These are phyloP conservation scores for Corydoras maculifer DNA, from an alignment of 2,113 vertebrate species.

Conservation along the genomic window DNA sequence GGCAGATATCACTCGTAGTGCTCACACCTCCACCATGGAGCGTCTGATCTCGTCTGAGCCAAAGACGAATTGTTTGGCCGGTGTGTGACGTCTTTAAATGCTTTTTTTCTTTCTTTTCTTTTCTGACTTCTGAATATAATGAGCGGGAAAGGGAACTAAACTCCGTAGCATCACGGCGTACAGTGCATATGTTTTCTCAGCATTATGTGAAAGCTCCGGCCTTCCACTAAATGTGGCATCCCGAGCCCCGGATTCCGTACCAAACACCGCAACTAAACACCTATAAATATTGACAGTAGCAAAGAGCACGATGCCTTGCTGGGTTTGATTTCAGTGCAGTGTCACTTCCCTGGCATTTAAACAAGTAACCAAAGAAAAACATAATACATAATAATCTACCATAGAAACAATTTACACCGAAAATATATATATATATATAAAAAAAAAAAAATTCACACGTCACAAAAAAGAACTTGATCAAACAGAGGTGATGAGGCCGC, in stretches of 20 bases:
- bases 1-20: neutral
- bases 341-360: constrained; percentile 59
- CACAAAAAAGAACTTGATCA: constrained; percentile 42
- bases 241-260: too few relatives aligned
- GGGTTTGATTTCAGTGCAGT: constrained; percentile 37
- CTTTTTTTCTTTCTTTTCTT: neutral
- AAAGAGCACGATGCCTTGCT: constrained; percentile 6
- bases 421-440: constrained; percentile 37
- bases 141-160: constrained; percentile 20
- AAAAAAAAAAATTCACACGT: constrained; percentile 46
- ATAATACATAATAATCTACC: constrained; percentile 40
- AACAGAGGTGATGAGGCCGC: constrained; percentile 42
- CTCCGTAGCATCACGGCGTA: constrained; percentile 24
- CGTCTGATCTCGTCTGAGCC: neutral
- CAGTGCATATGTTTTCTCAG: constrained; percentile 27
- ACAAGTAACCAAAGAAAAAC: constrained; percentile 39
- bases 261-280: neutral
- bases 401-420: constrained; percentile 48
- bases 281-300: neutral
- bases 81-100: constrained; percentile 21
- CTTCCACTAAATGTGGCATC: neutral
- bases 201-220: constrained; percentile 5
- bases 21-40: neutral
- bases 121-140: constrained; percentile 1
- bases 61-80: constrained; percentile 5